phyloP scores from a whole-genome alignment of 2,888 invertebrate species.

The Eupeodes latifasciatus region DNA sequence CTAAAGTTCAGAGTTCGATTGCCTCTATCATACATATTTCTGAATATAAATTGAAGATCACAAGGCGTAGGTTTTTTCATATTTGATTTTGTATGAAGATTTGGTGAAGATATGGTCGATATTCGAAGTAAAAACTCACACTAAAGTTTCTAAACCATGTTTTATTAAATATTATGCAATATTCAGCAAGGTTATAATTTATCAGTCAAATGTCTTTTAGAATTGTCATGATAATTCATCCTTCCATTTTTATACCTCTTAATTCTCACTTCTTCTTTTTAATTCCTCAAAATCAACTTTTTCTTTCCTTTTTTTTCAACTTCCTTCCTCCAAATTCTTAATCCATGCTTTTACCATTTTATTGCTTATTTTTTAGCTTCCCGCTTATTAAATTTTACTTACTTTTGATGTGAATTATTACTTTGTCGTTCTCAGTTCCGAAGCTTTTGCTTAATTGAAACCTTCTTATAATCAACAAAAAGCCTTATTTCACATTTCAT shows the following conservation, averaged over 20 bases:
- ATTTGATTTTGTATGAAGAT: too few relatives aligned
- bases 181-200: too few relatives aligned
- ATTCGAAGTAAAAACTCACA: too few relatives aligned
- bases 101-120: too few relatives aligned
- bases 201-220: too few relatives aligned
- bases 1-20: too few relatives aligned
- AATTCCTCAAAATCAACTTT: not conserved
- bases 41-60: too few relatives aligned
- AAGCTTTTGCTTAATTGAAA: slow-evolving; percentile 2
- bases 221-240: too few relatives aligned
- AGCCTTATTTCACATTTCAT: slow-evolving; percentile 7
- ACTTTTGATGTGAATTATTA: not conserved
- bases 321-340: not conserved
- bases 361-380: not conserved
- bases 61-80: too few relatives aligned
- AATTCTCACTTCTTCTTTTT: not conserved
- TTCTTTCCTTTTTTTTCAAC: not conserved
- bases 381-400: not conserved
- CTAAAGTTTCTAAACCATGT: too few relatives aligned
- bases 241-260: not conserved
- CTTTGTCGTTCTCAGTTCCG: not conserved
- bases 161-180: too few relatives aligned
- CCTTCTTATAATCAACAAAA: not conserved
- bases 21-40: too few relatives aligned
- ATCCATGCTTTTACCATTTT: not conserved